phyloP scores from a whole-genome alignment of 2,797 vertebrate species.

The Onychomys torridus region DNA sequence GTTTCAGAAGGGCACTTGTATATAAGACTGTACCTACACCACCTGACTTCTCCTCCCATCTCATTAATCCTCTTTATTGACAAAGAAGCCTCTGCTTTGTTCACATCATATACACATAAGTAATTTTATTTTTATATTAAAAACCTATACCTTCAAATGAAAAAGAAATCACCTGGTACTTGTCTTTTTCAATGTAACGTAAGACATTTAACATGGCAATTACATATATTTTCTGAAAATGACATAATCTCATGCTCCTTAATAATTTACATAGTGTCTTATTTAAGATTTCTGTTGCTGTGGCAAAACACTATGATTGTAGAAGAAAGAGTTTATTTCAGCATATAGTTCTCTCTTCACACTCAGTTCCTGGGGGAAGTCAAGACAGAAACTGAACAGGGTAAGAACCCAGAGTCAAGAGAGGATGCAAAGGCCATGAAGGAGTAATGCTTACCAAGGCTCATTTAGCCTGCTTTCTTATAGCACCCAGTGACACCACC shows the following conservation, averaged over 20 bases:
- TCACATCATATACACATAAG: neutral
- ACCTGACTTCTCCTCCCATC: neutral
- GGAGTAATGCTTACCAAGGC: neutral
- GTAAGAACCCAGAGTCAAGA: neutral
- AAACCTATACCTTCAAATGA: neutral
- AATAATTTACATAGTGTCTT: neutral
- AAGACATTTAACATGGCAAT: neutral
- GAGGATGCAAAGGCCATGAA: neutral
- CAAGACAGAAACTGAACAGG: neutral
- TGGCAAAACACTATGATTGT: neutral
- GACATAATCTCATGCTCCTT: neutral
- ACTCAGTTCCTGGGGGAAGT: neutral
- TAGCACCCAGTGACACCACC: neutral
- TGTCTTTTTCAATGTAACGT: neutral
- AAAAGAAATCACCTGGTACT: neutral
- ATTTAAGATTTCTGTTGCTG: neutral
- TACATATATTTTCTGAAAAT: neutral
- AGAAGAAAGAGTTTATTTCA: neutral
- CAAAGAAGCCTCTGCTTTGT: neutral
- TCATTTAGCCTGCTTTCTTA: neutral
- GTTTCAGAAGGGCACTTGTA: neutral
- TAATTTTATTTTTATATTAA: neutral
- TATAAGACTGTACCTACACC: neutral
- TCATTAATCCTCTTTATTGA: neutral
- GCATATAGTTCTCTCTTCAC: neutral